phyloP scores from a whole-genome alignment of 1,140 invertebrate genomes.

The Battus philenor region DNA sequence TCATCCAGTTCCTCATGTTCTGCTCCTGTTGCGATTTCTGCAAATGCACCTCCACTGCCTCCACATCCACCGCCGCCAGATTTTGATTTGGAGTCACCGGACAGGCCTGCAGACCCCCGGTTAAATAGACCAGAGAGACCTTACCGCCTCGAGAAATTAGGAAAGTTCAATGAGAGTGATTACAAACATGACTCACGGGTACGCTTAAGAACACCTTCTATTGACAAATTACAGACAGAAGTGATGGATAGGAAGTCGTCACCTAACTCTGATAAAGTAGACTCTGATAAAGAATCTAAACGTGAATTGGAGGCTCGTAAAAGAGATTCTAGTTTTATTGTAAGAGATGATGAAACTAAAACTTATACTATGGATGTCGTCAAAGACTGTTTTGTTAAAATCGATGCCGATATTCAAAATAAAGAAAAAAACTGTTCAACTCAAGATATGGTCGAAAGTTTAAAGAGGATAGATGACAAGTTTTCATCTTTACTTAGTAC shows the following conservation, averaged over 20 bases:
- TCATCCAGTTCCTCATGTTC: not conserved
- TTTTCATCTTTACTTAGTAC: conserved; percentile 1
- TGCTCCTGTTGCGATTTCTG: conserved; percentile 78
- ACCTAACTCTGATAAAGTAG: conserved; percentile 10
- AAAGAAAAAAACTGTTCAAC: conserved; percentile 1
- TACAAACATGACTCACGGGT: conserved; percentile 32
- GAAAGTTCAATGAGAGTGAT: conserved; percentile 39
- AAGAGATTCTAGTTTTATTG: conserved; percentile 22
- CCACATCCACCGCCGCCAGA: conserved; percentile 56
- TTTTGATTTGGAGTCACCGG: conserved; percentile 75
- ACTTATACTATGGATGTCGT: conserved; percentile 9
- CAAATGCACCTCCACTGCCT: conserved; percentile 74
- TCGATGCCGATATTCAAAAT: conserved; percentile 10
- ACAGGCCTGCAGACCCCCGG: conserved; percentile 35
- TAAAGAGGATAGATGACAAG: conserved; percentile 5
- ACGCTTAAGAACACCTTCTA: conserved; percentile 47
- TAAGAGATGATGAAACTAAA: conserved; percentile 12
- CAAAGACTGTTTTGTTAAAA: conserved; percentile 12
- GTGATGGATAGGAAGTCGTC: conserved; percentile 19
- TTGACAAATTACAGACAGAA: conserved; percentile 33
- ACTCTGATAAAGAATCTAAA: conserved; percentile 17
- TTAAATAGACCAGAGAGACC: conserved; percentile 30
- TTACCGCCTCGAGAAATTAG: conserved; percentile 28
- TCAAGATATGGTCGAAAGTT: not conserved
- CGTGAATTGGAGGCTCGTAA: conserved; percentile 21